Percentiles rank a stretch among this genome's conserved stretches.
Evolutionary conservation across 2,113 vertebrate genomes (phyloP).

Genomic region (Leptosomus discolor): DNA sequence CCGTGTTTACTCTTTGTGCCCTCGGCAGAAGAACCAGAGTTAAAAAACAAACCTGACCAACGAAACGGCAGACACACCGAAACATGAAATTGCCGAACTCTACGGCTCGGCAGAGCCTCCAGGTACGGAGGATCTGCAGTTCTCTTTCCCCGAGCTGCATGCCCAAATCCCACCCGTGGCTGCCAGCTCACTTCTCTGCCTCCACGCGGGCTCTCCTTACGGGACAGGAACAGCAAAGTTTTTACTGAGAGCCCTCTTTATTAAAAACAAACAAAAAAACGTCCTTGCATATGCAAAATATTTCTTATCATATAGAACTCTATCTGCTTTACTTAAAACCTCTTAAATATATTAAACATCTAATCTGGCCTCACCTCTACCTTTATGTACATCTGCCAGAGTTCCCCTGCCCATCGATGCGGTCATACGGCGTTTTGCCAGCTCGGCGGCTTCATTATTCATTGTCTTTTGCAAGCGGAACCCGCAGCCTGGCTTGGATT

Average conservation of each 20-base stretch:
- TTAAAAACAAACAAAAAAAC: background rate
- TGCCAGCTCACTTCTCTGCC: background rate
- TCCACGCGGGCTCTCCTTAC: background rate
- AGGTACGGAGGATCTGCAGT: background rate
- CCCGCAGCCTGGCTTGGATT: rapidly evolving
- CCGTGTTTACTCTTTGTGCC: background rate
- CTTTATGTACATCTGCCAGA: background rate
- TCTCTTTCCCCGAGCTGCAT: background rate
- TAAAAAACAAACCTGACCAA: background rate
- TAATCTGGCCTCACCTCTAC: background rate
- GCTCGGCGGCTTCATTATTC: rapidly evolving
- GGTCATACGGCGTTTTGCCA: background rate
- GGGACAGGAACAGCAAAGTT: background rate
- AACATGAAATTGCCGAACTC: rapidly evolving
- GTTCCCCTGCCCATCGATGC: background rate
- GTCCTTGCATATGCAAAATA: background rate
- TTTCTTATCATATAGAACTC: background rate
- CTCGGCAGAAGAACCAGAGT: background rate
- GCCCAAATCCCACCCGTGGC: background rate
- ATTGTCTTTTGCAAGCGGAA: background rate
- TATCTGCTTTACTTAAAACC: background rate
- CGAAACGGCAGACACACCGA: background rate
- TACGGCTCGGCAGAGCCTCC: rapidly evolving
- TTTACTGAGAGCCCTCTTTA: background rate
- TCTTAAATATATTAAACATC: background rate